Base-by-base conservation (phyloP, 2,888 invertebrate species). In the Macrosoma leucophasiata region DNA sequence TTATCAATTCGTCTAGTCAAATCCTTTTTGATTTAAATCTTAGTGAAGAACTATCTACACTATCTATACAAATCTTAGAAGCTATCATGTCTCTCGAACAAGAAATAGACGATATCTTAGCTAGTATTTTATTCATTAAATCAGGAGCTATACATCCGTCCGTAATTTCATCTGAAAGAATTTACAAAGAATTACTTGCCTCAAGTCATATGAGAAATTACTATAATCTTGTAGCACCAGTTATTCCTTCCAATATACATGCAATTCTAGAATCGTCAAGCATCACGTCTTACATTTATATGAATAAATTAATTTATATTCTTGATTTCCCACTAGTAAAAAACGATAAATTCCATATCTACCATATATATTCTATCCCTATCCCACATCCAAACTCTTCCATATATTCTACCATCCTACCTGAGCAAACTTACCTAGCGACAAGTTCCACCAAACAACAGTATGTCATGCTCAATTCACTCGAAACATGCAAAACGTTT, bases 401-500 rank as follows among this genome's bases (percentile, higher is more conserved):
- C 4, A 33, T 43, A 0, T 41, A 49, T 21, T 39, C 54, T 3
- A 54, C 51, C 4, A 47, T 55, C 42, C 43, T 57, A 11, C 49
- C 51, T 6, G 57, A 58, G 51, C 55, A 54, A 27, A 45, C 29
- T 20, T 52, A 48, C 21, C 18, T 57, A 17, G 55, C 50, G 29
- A 52, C 48, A 7, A 4, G 4, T 10, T 48, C 41, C 21, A 37
- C 45, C 2, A 53, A 21, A 23, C 42, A 57, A 29, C 41, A 41
- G 4, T 51, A 53, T 26, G 27, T 46, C 7, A 38, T 48, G 6
- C 43, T 43, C 17, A 53, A 39, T 40, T 33, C 39, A 11, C 14
- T 55, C 13, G 39, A 41, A 4, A 36, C 28, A 2, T 58, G 50
- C 38, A 51, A 43, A 24, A 31, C 11, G 14, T 43, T 30, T 29